Base-by-base conservation (phyloP, 2,888 invertebrate genomes). In the Anoplius nigerrimus region DNA sequence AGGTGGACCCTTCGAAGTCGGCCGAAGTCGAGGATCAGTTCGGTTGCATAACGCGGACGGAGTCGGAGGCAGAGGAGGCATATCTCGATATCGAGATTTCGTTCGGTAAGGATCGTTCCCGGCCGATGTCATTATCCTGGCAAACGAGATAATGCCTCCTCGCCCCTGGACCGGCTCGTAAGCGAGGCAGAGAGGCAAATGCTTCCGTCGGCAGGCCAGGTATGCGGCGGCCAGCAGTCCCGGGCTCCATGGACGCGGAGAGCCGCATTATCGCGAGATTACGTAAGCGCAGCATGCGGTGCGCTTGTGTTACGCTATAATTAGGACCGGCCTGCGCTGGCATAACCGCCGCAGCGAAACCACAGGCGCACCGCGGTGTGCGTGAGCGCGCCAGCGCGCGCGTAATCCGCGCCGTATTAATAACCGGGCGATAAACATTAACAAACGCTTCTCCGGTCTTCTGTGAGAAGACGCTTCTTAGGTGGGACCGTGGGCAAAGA, bases 271-370 rank as follows among this genome's bases (percentile, higher is more conserved):
- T 82, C 79, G 79, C 65, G 71, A 62, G 73, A 81, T 84, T 84
- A 82, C 84, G 83, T 82, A 82, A 83, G 83, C 82, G 69, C 75
- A 74, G 80, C 78, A 71, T 73, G 76, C 77, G 71, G 71, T 75
- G 70, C 74, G 75, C 76, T 78, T 74, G 81, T 79, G 79, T 83
- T 83, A 79, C 79, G 79, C 79, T 79, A 80, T 84, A 84, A 82
- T 85, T 83, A 82, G 85, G 82, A 74, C 72, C 75, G 71, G 74
- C 57, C 79, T 64, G 72, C 42, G 73, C 70, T 69, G 72, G 67
- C 73, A 75, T 74, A 79, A 78, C 74, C 75, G 62, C 72, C 69
- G 68, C 48, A n/a, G 21, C 34, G 34, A 43, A 16, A 21, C 22
- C 62, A 48, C 58, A 48, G 5, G 27, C 48, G 18, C 34, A 56